A percentile compares a stretch with the other conserved stretches of the same genome.
Conservation (phyloP, 2,888 invertebrate species). For the Muscina levida region DNA sequence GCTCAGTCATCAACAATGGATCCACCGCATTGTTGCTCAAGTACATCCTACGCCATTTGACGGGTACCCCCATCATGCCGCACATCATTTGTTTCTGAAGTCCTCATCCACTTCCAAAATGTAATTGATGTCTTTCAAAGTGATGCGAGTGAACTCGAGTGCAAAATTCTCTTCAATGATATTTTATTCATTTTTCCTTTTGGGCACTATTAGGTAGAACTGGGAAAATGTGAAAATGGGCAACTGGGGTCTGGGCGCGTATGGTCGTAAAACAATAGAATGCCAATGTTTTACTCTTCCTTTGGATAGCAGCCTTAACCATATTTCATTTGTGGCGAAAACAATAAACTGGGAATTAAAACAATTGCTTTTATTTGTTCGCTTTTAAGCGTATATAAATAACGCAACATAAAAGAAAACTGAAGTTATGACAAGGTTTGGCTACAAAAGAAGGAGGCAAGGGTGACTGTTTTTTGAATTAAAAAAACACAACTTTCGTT, state of each 20-base stretch:
- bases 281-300: neutral
- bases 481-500: too few species aligned
- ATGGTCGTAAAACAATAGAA: neutral
- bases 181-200: conserved; percentile 4
- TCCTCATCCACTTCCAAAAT: conserved; percentile 12
- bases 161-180: conserved; percentile 12
- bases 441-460: too few species aligned
- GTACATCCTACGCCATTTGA: neutral
- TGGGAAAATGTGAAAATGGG: neutral
- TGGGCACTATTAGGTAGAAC: neutral
- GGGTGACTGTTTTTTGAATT: too few species aligned
- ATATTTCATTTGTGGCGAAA: conserved; percentile 11
- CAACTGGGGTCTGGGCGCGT: neutral
- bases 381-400: too few species aligned
- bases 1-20: too few species aligned
- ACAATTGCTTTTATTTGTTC: conserved; percentile 15
- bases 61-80: neutral
- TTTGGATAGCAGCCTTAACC: neutral
- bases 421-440: too few species aligned
- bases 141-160: conserved; percentile 30
- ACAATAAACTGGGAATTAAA: conserved; percentile 5
- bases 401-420: too few species aligned
- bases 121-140: conserved; percentile 38
- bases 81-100: conserved; percentile 29
- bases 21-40: neutral